These are phyloP conservation scores for Caenorhabditis angaria DNA, from an alignment of 2,888 invertebrate genomes.

Conservation along the genomic window DNA sequence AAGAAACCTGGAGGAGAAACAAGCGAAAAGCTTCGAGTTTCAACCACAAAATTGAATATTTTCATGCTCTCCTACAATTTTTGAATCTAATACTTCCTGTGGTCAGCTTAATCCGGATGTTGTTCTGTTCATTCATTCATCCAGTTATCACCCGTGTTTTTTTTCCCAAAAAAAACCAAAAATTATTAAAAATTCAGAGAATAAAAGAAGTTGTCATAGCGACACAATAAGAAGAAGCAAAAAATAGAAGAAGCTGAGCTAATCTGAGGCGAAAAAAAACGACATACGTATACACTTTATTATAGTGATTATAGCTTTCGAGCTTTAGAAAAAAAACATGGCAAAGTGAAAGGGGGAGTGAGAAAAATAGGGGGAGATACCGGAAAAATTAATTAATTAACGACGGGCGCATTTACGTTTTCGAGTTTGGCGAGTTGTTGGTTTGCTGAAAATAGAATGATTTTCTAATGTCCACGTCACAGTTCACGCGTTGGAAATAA, in stretches of 20 bases:
- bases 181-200: background rate
- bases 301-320: no score
- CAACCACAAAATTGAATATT: background rate
- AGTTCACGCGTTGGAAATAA: no score
- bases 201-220: conserved; percentile 4
- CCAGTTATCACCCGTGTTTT: no score
- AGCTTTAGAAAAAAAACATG: background rate
- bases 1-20: background rate
- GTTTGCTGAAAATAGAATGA: no score
- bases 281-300: background rate
- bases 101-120: background rate
- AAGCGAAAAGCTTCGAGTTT: background rate
- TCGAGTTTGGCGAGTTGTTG: no score
- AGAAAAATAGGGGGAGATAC: background rate
- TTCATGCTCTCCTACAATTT: background rate
- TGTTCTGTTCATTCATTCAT: background rate
- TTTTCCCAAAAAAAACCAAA: background rate
- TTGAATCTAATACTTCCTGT: background rate
- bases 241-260: background rate
- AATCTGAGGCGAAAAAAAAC: background rate
- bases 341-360: background rate
- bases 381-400: background rate
- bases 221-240: background rate
- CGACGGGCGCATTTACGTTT: no score
- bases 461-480: no score